A percentile compares a stretch with the other conserved stretches of the same genome.
Evolutionary conservation across 2,113 vertebrate genomes (phyloP).

Genomic region (Gavialis gangeticus): DNA sequence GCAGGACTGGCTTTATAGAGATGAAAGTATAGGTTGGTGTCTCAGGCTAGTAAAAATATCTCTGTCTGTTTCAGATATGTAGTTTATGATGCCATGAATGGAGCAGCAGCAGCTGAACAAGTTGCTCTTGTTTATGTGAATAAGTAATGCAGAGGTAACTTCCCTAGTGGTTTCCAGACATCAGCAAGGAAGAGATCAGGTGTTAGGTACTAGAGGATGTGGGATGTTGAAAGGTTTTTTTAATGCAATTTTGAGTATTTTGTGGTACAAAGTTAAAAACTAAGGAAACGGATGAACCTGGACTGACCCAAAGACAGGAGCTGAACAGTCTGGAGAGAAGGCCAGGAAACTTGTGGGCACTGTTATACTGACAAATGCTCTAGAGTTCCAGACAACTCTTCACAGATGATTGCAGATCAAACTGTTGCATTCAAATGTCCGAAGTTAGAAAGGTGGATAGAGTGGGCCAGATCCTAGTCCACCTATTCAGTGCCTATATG

Average conservation of each 20-base stretch:
- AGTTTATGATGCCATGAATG: background rate
- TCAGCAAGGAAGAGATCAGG: background rate
- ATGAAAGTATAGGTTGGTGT: background rate
- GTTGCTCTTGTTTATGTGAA: background rate
- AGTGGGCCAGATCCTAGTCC: no score
- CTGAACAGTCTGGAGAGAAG: background rate
- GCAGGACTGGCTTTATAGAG: no score
- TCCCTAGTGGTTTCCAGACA: background rate
- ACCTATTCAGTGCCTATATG: no score
- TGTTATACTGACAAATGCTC: background rate
- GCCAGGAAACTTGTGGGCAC: background rate
- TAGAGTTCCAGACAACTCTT: background rate
- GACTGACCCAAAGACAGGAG: background rate
- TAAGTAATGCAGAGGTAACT: background rate
- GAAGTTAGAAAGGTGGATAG: background rate
- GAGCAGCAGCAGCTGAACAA: background rate
- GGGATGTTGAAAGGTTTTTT: background rate
- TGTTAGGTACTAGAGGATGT: accelerated
- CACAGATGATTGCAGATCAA: background rate
- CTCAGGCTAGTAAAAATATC: background rate
- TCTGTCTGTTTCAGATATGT: background rate
- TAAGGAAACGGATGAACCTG: background rate
- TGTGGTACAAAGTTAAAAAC: background rate
- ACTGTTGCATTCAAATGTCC: background rate
- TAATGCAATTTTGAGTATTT: background rate